Evolutionary conservation across 1,140 invertebrate genomes (phyloP), one percentile per base, ranked within the genome.

Genomic region (Himalopsyche phryganea): DNA sequence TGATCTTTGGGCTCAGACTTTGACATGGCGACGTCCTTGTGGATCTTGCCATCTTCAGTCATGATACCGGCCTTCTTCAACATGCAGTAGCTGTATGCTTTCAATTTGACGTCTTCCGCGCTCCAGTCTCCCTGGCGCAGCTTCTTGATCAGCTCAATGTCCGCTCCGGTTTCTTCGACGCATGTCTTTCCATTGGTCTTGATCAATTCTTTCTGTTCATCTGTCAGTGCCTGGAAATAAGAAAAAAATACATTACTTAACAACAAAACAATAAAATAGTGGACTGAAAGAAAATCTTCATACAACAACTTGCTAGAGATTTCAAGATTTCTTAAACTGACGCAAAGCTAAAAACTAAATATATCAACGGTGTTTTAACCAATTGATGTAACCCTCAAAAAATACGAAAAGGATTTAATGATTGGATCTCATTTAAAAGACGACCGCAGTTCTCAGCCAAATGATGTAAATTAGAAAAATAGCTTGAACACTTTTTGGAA

Each of bases 121-220:
- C 32, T 50, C 41, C 68, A 64, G 23, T 77, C 75, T 2, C 74
- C 74, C 50, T 55, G 67, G 6, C 28, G 20, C 7, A 54, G 14
- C 28, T 69, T 63, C n/a, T 65, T 9, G 6, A 68, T 53, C 2
- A 65, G 1, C 3, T 36, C 47, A 23, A 55, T 23, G 17, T 63
- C 60, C 0, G 66, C 66, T 13, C 60, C 61, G 7, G 63, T 59
- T 49, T 63, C 47, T 10, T 32, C 32, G 2, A 56, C 15, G 38
- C 53, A 56, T 20, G 46, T 32, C n/a, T 17, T 28, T 9, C 47
- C 14, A 19, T 56, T 19, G 10, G 36, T 48, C 45, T 56, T 56
- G n/a, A 56, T 10, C 17, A 35, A 40, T n/a, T 56, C 45, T 18
- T 56, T 49, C 32, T 56, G 44, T 14, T 56, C 53, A 23, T 56